Percentiles rank a stretch among this genome's conserved stretches.
These are phyloP conservation scores for Hydriomena furcata DNA, from an alignment of 2,888 invertebrate genomes.

Conservation along the genomic window DNA sequence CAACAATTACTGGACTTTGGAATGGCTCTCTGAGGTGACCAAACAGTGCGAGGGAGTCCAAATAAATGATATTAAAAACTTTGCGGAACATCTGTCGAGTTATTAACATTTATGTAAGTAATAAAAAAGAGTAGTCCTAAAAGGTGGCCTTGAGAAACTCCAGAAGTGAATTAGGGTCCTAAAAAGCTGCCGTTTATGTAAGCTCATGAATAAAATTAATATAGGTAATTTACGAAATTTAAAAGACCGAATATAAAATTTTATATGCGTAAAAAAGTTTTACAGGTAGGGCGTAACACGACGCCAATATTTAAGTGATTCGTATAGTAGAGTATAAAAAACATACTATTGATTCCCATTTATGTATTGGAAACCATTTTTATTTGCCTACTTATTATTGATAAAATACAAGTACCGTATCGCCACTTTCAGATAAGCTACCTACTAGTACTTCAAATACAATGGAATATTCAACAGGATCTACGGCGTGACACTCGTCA, in stretches of 20 bases:
- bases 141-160: conserved; percentile 30
- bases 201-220: neutral
- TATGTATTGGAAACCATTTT: no score
- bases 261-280: no score
- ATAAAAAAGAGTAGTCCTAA: conserved; percentile 33
- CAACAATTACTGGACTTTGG: conserved; percentile 38
- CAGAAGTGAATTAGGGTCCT: conserved; percentile 24
- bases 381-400: no score
- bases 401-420: conserved; percentile 28
- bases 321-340: no score
- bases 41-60: conserved; percentile 31
- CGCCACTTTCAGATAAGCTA: conserved; percentile 27
- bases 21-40: conserved; percentile 29
- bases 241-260: no score
- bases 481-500: neutral
- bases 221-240: neutral
- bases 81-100: conserved; percentile 26
- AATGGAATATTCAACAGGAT: conserved; percentile 10
- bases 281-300: no score
- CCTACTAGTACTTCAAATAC: conserved; percentile 20
- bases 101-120: conserved; percentile 31
- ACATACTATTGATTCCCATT: no score
- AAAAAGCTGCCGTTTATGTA: conserved; percentile 7
- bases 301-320: no score
- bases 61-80: conserved; percentile 27